Conservation (phyloP, 2,888 invertebrate species). For the Mythimna albipuncta region DNA sequence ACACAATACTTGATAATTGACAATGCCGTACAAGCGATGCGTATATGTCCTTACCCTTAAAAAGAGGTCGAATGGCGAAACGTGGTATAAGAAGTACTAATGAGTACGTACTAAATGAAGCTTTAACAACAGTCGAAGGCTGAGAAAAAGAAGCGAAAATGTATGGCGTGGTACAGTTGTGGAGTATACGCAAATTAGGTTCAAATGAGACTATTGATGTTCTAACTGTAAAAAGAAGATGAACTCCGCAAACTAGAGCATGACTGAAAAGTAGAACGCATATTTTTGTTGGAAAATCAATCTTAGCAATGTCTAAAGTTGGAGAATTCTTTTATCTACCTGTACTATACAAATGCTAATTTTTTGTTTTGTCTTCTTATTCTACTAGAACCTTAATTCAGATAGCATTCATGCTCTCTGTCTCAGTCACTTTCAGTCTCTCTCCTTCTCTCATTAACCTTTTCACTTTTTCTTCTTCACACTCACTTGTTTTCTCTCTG, state of each 20-base stretch:
- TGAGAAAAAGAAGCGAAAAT: constrained; percentile 26
- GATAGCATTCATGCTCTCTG: too few species aligned
- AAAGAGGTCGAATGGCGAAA: constrained; percentile 55
- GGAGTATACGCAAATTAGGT: not conserved
- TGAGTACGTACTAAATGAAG: constrained; percentile 38
- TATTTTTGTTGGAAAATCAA: not conserved
- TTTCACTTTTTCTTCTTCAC: too few species aligned
- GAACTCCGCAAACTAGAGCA: not conserved
- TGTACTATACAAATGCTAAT: not conserved
- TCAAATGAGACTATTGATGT: not conserved
- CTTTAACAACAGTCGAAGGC: constrained; percentile 28
- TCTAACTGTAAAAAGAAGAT: not conserved
- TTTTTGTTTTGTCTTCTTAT: not conserved
- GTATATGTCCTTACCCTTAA: constrained; percentile 44
- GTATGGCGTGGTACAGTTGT: not conserved
- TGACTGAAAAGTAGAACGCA: not conserved
- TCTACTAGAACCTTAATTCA: not conserved
- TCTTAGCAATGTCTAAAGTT: too few species aligned
- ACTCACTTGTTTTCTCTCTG: too few species aligned
- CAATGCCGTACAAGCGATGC: constrained; percentile 15
- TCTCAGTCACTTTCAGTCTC: too few species aligned
- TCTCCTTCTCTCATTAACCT: too few species aligned
- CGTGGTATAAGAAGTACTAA: constrained; percentile 45
- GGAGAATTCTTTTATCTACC: not conserved
- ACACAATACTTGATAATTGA: constrained; percentile 53